Conservation (phyloP, 2,797 vertebrate species). For the Cirrhinus molitorella region DNA sequence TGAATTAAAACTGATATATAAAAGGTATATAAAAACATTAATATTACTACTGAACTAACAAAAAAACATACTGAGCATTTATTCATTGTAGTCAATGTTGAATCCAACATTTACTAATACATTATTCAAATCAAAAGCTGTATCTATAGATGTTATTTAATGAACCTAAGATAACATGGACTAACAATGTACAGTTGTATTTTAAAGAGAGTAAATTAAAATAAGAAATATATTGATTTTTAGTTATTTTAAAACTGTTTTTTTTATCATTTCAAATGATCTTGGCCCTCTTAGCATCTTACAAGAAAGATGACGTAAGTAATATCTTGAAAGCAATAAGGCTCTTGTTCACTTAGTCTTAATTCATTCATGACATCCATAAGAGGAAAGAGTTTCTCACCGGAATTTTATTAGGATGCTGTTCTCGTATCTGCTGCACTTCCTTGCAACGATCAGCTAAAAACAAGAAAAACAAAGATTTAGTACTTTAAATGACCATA, state of each 20-base stretch:
- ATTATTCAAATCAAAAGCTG: no score
- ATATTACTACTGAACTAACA: no score
- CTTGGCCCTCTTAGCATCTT: neutral
- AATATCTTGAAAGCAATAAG: conserved; percentile 9
- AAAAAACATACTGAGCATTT: no score
- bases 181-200: no score
- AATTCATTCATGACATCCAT: conserved; percentile 15
- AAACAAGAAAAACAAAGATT: conserved; percentile 45
- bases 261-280: neutral
- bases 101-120: no score
- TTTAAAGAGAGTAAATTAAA: neutral
- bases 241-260: neutral
- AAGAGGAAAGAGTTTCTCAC: conserved; percentile 76
- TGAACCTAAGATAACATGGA: no score
- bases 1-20: no score
- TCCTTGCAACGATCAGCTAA: conserved; percentile 96
- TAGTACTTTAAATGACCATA: neutral
- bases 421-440: conserved; percentile 97
- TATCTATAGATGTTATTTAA: no score
- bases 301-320: neutral
- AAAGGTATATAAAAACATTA: no score
- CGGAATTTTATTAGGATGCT: conserved; percentile 98
- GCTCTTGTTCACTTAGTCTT: neutral
- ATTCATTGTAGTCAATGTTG: no score
- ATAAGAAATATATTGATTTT: neutral